A percentile compares a stretch with the other conserved stretches of the same genome.
Conservation (phyloP, 2,113 vertebrate species). For the Lutjanus erythropterus region DNA sequence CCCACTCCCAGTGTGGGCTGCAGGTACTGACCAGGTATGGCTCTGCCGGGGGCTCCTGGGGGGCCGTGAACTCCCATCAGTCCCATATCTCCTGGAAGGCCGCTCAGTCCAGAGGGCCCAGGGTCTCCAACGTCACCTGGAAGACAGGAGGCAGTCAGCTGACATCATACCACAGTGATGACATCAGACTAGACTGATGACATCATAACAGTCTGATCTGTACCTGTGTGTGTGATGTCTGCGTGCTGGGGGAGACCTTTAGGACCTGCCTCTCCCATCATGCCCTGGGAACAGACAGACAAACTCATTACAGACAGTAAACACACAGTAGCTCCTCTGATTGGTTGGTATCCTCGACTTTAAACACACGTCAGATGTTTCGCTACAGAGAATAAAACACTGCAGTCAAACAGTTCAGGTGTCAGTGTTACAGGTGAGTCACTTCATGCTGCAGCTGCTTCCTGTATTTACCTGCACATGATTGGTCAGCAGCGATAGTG, state of each 20-base stretch:
- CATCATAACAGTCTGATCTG: background rate
- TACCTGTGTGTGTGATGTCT: slow-evolving; percentile 55
- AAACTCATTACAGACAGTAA: background rate
- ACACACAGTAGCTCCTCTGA: background rate
- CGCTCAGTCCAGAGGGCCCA: slow-evolving; percentile 56
- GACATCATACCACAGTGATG: background rate
- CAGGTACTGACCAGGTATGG: slow-evolving; percentile 65
- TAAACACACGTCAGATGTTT: background rate
- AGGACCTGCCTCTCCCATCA: slow-evolving; percentile 72
- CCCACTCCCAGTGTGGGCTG: too few species aligned
- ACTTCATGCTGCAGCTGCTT: background rate
- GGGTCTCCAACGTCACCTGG: slow-evolving; percentile 71
- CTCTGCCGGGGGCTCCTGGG: slow-evolving; percentile 53
- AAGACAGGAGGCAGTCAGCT: background rate
- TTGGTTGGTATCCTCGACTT: background rate
- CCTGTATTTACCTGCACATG: background rate
- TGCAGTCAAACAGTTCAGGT: background rate
- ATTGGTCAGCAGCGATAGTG: slow-evolving; percentile 10
- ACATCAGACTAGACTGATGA: background rate
- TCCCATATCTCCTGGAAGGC: slow-evolving; percentile 72
- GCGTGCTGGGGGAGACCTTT: slow-evolving; percentile 55
- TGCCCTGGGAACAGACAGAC: slow-evolving; percentile 64
- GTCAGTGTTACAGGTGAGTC: background rate
- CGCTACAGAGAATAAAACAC: background rate
- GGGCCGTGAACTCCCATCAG: slow-evolving; percentile 69